Percentiles rank a stretch among this genome's conserved stretches.
Evolutionary conservation across 2,113 vertebrate genomes (phyloP).

Genomic region (Brachyhypopomus gauderio): DNA sequence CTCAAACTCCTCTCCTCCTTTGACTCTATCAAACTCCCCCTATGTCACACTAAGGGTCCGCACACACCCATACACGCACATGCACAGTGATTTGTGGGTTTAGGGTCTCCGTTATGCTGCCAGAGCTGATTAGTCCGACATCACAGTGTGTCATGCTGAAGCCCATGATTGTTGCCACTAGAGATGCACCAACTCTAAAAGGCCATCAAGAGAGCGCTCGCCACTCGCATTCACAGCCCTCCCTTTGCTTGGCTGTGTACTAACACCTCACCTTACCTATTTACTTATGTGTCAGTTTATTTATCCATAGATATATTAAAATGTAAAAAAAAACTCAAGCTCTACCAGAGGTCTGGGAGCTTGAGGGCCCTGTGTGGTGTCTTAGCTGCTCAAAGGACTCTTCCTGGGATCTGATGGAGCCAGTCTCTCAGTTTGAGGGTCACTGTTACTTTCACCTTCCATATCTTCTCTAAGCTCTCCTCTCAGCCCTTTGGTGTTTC

Average conservation of each 20-base stretch:
- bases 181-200: neutral
- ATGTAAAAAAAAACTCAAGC: too few species aligned
- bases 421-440: too few species aligned
- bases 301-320: too few species aligned
- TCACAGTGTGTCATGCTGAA: constrained; percentile 40
- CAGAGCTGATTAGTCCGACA: constrained; percentile 52
- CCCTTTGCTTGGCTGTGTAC: neutral
- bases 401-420: too few species aligned
- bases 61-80: neutral
- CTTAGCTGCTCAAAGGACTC: too few species aligned
- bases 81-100: constrained; percentile 21
- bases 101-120: constrained; percentile 37
- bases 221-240: neutral
- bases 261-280: neutral
- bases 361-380: too few species aligned
- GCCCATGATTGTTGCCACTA: neutral
- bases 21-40: constrained; percentile 31
- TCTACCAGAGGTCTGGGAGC: too few species aligned
- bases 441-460: too few species aligned
- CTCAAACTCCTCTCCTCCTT: constrained; percentile 32
- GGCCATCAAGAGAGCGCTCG: constrained; percentile 10
- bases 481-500: too few species aligned
- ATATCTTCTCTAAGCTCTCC: too few species aligned
- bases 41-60: neutral
- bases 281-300: too few species aligned